Base-by-base conservation (phyloP, 2,113 vertebrate genomes). In the Antigone vipio region DNA sequence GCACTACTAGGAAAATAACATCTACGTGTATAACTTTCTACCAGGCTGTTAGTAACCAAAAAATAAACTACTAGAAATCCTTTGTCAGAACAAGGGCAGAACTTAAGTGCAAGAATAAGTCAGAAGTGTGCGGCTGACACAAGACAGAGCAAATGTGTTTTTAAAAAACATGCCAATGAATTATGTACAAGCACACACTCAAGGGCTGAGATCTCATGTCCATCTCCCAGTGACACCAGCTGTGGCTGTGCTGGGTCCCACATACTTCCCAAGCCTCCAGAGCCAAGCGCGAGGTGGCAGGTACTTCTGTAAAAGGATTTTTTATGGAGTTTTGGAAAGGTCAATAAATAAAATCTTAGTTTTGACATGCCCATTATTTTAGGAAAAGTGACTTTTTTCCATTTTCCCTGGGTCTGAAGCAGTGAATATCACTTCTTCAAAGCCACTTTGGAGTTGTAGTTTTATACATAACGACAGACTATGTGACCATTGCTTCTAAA, bases 71-170 rank as follows among this genome's bases (percentile, higher is more conserved):
- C 85, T 59, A 85, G 85, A 82, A 94, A 93, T 24, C 75, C 72
- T 85, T 88, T 73, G 79, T 87, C 81, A 92, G 91, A 95, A 80
- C 69, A 93, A 84, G 88, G 66, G 67, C 85, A 91, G 84, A 50
- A 86, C 85, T 91, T 67, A 35, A 88, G 59, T 27, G 69, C 88
- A 94, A 82, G 77, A 93, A 88, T 62, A 89, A 95, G 76, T 50
- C 91, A 92, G 87, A 56, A 66, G 84, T 1, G 50, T 40, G 66
- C 0, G 8, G 87, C 89, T 94, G 94, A 96, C 91, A 89, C 22
- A 76, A 89, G 74, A 53, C 91, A 94, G 77, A 91, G 91, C 94
- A 76, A 91, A 85, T 6, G 15, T 17, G 81, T 40, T 53, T 74
- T 74, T 19, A 2, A 53, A 93, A 85, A 47, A 21, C 62, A 93